Conservation (phyloP, 2,888 invertebrate species). For the Cordylochernes scorpioides region DNA sequence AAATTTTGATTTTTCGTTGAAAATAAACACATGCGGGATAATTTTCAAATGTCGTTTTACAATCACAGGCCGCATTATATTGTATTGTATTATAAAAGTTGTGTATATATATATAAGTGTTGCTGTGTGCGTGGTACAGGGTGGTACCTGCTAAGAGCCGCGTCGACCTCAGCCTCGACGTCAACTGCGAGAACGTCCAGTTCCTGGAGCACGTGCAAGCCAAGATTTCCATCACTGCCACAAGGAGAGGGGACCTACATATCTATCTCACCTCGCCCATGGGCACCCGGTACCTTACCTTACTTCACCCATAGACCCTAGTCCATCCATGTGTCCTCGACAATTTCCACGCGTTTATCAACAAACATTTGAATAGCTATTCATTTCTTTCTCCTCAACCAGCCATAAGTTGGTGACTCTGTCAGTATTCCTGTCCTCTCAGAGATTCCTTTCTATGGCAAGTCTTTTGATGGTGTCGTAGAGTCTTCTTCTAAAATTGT, state of each 20-base stretch:
- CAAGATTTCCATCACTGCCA: constrained; percentile 58
- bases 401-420: no score
- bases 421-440: not conserved
- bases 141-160: constrained; percentile 45
- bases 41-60: no score
- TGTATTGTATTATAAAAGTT: not conserved
- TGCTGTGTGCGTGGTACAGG: no score
- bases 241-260: constrained; percentile 72
- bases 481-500: no score
- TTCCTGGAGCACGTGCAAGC: constrained; percentile 80
- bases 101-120: not conserved
- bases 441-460: no score
- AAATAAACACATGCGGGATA: no score
- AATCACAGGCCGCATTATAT: no score
- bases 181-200: constrained; percentile 61
- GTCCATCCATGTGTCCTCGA: no score
- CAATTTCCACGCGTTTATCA: not conserved
- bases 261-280: constrained; percentile 70
- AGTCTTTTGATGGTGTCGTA: no score
- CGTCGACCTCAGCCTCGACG: constrained; percentile 40
- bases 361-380: not conserved
- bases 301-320: no score
- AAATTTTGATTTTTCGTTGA: no score
- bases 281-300: constrained; percentile 36
- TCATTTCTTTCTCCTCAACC: not conserved